A percentile compares a stretch with the other conserved stretches of the same genome.
Evolutionary conservation across 30 jellyfish, hydroid and myxozoan genomes (phyloP).

Genomic region (Aurelia sp.): DNA sequence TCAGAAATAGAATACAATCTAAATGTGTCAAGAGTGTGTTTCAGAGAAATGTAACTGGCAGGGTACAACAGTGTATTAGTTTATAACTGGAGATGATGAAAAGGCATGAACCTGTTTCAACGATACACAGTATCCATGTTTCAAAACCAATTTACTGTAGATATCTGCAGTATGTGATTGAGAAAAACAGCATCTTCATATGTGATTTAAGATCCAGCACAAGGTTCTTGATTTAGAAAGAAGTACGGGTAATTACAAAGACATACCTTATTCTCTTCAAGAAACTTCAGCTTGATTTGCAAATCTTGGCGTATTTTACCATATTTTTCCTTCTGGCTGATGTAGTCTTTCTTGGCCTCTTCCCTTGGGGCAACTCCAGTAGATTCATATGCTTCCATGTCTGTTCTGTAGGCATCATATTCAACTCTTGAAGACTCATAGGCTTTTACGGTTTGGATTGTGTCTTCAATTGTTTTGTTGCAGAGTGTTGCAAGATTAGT

Average conservation of each 20-base stretch:
- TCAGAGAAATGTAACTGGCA: no score
- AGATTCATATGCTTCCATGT: slow-evolving; percentile 89
- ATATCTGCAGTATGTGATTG: no score
- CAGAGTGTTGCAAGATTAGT: slow-evolving; percentile 93
- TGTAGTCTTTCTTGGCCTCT: slow-evolving; percentile 87
- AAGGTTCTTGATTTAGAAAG: no score
- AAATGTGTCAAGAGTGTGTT: no score
- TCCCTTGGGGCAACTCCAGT: slow-evolving; percentile 85
- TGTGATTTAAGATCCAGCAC: no score
- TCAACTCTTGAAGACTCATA: slow-evolving; percentile 91
- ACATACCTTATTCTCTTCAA: slow-evolving; percentile 97
- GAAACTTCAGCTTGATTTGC: slow-evolving; percentile 90
- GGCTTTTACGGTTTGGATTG: slow-evolving; percentile 89
- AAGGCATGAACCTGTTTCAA: no score
- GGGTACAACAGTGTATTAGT: no score
- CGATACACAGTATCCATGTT: no score
- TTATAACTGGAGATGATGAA: no score
- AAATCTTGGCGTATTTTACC: slow-evolving; percentile 88
- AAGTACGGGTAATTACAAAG: neutral
- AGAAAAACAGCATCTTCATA: no score
- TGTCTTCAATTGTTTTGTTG: slow-evolving; percentile 96
- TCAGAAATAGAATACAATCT: no score
- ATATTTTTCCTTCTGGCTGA: slow-evolving; percentile 83
- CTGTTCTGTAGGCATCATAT: slow-evolving; percentile 98
- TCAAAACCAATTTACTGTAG: no score